Evolutionary conservation across 2,888 invertebrate genomes (phyloP), one percentile per base, ranked within the genome.

Genomic region (Athrips mouffetella): DNA sequence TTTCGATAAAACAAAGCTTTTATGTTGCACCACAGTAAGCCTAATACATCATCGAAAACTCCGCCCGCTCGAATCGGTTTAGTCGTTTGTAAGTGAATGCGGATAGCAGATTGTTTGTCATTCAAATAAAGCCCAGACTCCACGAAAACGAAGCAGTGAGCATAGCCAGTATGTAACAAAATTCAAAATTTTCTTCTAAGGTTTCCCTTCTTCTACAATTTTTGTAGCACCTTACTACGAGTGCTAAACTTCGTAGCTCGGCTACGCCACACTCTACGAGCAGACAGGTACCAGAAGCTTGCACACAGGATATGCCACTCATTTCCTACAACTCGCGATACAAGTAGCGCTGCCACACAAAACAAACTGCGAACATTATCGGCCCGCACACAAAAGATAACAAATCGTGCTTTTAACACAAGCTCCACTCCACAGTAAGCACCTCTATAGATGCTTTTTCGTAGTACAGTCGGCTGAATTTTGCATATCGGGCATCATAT

Each of bases 351-450:
- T 11, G 3, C 21, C 2, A n/a, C 16, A 29, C 45, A 35, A 51
- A 49, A 52, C 52, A 48, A 51, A 51, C 48, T 33, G 39, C 41
- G 10, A 27, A 31, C 58, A 61, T 62, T 60, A 44, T 53, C 49
- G 50, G 47, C 46, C 47, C 29, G 49, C 54, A 59, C 60, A 73
- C 62, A 72, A 65, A 66, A 65, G 59, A 64, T 72, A 73, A 74
- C 73, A 72, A 70, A 75, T 75, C 50, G 62, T 51, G 73, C 73
- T 73, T 70, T 75, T 70, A 73, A 67, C 72, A 62, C 66, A 56
- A 57, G 58, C 56, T 49, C 57, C 40, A 47, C 49, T n/a, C n/a
- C n/a, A n/a, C 54, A 52, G 52, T 48, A 41, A 30, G 25, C 10
- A 41, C 18, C 30, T 41, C 40, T 46, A 35, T 29, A 42, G 31